phyloP scores from a whole-genome alignment of 2,113 vertebrate genomes.

The Myrmecobius fasciatus region DNA sequence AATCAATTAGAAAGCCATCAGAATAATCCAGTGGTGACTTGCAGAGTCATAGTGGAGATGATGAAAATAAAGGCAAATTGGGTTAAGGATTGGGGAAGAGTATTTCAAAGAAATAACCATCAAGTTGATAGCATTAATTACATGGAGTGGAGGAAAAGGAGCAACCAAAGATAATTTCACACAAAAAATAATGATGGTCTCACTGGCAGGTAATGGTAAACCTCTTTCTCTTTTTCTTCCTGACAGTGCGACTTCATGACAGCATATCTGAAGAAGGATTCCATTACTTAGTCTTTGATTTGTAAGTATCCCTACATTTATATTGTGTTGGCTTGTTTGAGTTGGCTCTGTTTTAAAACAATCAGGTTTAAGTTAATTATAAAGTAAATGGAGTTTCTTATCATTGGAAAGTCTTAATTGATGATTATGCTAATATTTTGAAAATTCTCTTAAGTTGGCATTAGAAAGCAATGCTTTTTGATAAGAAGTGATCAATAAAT shows the following conservation, averaged over 20 bases:
- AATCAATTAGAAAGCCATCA: neutral
- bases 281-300: conserved; percentile 92
- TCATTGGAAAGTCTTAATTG: neutral
- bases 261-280: conserved; percentile 93
- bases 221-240: conserved; percentile 39
- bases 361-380: conserved; percentile 30
- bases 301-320: conserved; percentile 86
- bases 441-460: conserved; percentile 11
- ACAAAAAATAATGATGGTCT: neutral
- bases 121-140: neutral
- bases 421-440: neutral
- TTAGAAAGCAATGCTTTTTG: neutral
- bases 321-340: conserved; percentile 54
- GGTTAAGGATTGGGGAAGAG: neutral
- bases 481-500: neutral
- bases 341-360: neutral
- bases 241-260: conserved; percentile 90
- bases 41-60: neutral
- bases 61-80: neutral
- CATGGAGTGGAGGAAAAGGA: neutral
- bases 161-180: neutral
- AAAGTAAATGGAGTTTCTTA: conserved; percentile 7
- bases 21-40: neutral
- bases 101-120: neutral
- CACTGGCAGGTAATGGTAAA: neutral